Conservation (phyloP, 2,888 invertebrate genomes). For the Lasioglossum lativentre region DNA sequence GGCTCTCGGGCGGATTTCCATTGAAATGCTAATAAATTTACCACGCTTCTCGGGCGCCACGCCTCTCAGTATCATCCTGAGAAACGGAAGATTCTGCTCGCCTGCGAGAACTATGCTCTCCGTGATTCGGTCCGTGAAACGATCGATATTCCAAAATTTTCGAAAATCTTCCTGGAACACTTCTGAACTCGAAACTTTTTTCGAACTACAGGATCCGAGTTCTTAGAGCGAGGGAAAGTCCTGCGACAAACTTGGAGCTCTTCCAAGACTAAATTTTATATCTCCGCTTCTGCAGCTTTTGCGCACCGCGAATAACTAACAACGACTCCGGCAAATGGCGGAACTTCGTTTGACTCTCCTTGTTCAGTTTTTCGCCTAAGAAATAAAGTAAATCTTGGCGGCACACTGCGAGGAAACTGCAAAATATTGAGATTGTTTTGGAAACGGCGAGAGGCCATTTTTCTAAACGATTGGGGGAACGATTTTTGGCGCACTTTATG, state of each 20-base stretch:
- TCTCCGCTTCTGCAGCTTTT: not conserved
- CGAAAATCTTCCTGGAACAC: not conserved
- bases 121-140: not conserved
- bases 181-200: not conserved
- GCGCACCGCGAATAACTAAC: not conserved
- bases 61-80: conserved; percentile 25
- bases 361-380: not conserved
- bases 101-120: conserved; percentile 41
- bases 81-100: conserved; percentile 15
- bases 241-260: not conserved
- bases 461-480: too few relatives aligned
- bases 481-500: too few relatives aligned
- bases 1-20: conserved; percentile 50
- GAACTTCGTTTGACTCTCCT: not conserved
- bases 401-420: not conserved
- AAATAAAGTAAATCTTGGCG: not conserved
- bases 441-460: too few relatives aligned
- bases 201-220: not conserved
- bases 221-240: not conserved
- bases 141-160: not conserved
- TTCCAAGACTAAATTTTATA: not conserved
- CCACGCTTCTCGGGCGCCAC: conserved; percentile 42
- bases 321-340: not conserved
- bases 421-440: not conserved
- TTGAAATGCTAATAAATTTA: conserved; percentile 68